Conservation (phyloP, 2,888 invertebrate genomes). For the Synergus laeviventris region DNA sequence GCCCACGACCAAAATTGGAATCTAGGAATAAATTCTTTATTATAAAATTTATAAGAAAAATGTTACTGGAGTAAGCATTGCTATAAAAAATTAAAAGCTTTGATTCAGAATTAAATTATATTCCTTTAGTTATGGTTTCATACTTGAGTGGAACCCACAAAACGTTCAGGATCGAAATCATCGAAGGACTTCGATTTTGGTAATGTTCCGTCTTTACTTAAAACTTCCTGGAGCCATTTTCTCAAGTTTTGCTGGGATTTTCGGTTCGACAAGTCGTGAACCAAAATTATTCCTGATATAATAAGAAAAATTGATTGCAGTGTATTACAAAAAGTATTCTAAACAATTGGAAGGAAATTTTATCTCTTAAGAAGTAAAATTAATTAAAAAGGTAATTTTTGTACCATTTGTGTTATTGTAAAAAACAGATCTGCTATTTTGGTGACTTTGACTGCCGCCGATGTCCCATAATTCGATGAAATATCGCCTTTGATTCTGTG, state of each 20-base stretch:
- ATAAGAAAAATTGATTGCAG: neutral
- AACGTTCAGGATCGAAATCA: conserved; percentile 90
- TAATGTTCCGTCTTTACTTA: conserved; percentile 83
- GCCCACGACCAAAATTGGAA: conserved; percentile 96
- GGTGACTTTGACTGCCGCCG: conserved; percentile 95
- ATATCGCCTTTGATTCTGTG: conserved; percentile 91
- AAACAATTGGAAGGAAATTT: too few species aligned
- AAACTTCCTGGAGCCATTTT: conserved; percentile 94
- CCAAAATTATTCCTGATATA: conserved; percentile 88
- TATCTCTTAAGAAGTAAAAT: neutral
- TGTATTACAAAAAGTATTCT: neutral
- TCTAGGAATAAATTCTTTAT: conserved; percentile 77
- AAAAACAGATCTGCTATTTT: conserved; percentile 95
- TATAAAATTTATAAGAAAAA: neutral
- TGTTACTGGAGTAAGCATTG: neutral
- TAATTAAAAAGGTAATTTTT: neutral
- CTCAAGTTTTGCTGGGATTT: conserved; percentile 96
- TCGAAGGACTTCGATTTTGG: conserved; percentile 77
- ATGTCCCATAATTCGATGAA: conserved; percentile 98
- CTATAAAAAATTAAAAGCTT: neutral
- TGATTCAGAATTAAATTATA: neutral
- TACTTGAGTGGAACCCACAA: conserved; percentile 88
- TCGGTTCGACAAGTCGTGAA: conserved; percentile 97
- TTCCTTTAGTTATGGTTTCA: neutral
- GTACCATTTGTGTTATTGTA: conserved; percentile 94